These are phyloP conservation scores for Clistopyga incitator DNA, from an alignment of 2,888 invertebrate species.

Conservation along the genomic window DNA sequence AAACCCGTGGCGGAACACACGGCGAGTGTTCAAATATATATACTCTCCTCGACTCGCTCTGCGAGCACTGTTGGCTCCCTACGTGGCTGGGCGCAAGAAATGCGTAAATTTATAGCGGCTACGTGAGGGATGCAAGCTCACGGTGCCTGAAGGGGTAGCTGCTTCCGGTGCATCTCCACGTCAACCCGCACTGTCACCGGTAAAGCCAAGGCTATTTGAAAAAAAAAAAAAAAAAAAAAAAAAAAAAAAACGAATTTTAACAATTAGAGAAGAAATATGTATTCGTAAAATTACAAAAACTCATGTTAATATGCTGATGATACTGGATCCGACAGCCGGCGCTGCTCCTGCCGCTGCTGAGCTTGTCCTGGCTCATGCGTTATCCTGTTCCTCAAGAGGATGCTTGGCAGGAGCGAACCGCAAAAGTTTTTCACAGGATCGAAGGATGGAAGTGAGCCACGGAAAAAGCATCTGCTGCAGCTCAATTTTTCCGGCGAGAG, in stretches of 20 bases:
- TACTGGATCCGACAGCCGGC: not conserved
- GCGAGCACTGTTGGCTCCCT: conserved; percentile 19
- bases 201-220: not conserved
- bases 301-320: not conserved
- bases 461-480: conserved; percentile 1
- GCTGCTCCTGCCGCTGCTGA: not conserved
- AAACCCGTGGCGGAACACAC: conserved; percentile 2
- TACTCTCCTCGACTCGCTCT: conserved; percentile 14
- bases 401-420: not conserved
- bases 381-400: not conserved
- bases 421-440: not conserved
- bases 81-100: conserved; percentile 61
- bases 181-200: conserved; percentile 38
- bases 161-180: conserved; percentile 22
- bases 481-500: not conserved
- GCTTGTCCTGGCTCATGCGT: not conserved
- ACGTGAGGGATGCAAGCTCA: conserved; percentile 62
- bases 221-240: not conserved
- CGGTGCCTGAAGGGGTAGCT: conserved; percentile 21
- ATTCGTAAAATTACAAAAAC: too few species aligned
- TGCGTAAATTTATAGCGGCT: conserved; percentile 68
- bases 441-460: not conserved
- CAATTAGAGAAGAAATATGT: too few species aligned
- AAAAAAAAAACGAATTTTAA: too few species aligned
- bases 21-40: conserved; percentile 38